Base-by-base conservation (phyloP, 1,140 invertebrate species). In the Tetramorium simillimum region DNA sequence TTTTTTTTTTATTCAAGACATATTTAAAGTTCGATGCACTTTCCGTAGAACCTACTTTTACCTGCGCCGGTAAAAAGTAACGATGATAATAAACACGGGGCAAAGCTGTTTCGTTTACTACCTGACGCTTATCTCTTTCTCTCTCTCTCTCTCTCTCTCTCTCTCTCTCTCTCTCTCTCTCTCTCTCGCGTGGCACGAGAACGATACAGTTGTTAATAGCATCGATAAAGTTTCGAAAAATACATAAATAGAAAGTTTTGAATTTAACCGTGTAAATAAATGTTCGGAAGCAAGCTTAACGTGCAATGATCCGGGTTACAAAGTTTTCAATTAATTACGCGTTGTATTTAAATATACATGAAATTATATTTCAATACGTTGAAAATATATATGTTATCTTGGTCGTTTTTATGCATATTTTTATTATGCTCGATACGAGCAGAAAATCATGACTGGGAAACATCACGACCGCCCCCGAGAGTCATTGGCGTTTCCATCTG, bases 21-120 rank as follows among this genome's bases (percentile, higher is more conserved):
- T 62, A 60, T 37, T 84, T 46, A 43, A 56, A 21, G 67, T 49
- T 84, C 37, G 24, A 60, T 84, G 53, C 9, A 63, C 40, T 37
- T 58, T 24, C n/a, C n/a, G 14, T 37, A 6, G 18, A 58, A 72
- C 12, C 63, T 90, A 88, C 12, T 87, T n/a, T 88, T 88, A 89
- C 53, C 81, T 49, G 87, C 84, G 70, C 69, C 69, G 16, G 6
- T 84, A 73, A 85, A 88, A 89, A 87, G 87, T 78, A 77, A 69
- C 46, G 49, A 70, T 40, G 43, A 72, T 51, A 77, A 65, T 86
- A 78, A 69, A 60, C 10, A 67, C 51, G 37, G 18, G 21, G 67
- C 16, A 28, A 43, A 58, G 63, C 70, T 24, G 40, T 67, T 65
- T 80, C 82, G 46, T 85, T 85, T 78, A 63, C 46, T 78, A 53